phyloP scores from a whole-genome alignment of 2,888 invertebrate genomes.

The Choreutis nemorana region DNA sequence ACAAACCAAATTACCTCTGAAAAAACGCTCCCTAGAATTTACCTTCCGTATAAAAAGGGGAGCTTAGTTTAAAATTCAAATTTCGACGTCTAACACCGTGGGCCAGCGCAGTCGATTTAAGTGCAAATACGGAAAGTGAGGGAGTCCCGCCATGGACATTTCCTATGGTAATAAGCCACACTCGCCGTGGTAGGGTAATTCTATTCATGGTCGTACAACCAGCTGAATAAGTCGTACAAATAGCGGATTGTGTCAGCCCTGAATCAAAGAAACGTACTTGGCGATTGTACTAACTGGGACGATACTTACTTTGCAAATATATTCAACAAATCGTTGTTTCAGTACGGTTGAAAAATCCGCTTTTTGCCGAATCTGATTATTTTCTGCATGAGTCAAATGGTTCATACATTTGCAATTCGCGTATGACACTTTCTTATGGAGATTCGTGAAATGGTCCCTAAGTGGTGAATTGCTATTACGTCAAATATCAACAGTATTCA shows the following conservation, averaged over 20 bases:
- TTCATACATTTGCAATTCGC: too few relatives aligned
- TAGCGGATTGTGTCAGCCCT: constrained; percentile 25
- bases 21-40: constrained; percentile 41
- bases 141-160: constrained; percentile 28
- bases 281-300: too few relatives aligned
- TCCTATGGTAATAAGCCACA: constrained; percentile 30
- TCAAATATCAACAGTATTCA: too few relatives aligned
- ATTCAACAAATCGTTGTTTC: too few relatives aligned
- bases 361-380: too few relatives aligned
- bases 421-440: too few relatives aligned
- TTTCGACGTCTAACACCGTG: constrained; percentile 45
- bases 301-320: too few relatives aligned
- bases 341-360: too few relatives aligned
- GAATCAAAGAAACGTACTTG: constrained; percentile 22
- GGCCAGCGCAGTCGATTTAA: constrained; percentile 25
- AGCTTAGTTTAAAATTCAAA: constrained; percentile 62
- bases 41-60: constrained; percentile 45
- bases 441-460: too few relatives aligned
- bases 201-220: constrained; percentile 32
- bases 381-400: too few relatives aligned
- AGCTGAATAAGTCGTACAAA: constrained; percentile 33
- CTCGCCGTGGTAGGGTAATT: constrained; percentile 29
- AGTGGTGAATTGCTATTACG: too few relatives aligned
- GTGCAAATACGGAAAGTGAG: constrained; percentile 36
- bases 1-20: constrained; percentile 34